These are phyloP conservation scores for Entomobrya multifasciata DNA, from an alignment of 2,888 invertebrate genomes.

Conservation along the genomic window DNA sequence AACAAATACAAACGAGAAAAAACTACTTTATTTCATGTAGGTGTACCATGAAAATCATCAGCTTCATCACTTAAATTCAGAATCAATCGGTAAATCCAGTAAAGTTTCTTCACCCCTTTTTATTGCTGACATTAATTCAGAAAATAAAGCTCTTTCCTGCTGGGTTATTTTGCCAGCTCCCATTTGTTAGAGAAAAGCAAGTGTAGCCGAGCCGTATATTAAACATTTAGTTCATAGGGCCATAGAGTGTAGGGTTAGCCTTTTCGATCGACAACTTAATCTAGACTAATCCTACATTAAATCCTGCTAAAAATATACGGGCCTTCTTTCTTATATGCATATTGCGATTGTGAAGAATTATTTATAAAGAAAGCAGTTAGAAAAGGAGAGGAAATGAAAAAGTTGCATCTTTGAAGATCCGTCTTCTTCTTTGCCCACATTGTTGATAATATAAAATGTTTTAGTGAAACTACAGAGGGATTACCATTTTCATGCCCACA, in stretches of 20 bases:
- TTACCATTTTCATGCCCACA: slow-evolving; percentile 39
- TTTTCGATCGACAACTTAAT: slow-evolving; percentile 64
- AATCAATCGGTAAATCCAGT: slow-evolving; percentile 59
- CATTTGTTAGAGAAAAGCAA: too few relatives aligned
- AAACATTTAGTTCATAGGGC: slow-evolving; percentile 11
- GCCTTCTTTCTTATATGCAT: neutral
- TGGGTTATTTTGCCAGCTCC: neutral
- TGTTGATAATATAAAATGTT: too few relatives aligned
- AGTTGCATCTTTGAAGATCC: slow-evolving; percentile 28
- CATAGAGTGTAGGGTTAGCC: neutral
- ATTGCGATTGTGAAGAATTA: neutral
- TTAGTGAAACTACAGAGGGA: slow-evolving; percentile 23
- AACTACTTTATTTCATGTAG: too few relatives aligned
- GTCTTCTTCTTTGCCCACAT: neutral
- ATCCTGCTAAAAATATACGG: slow-evolving; percentile 61
- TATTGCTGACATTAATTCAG: slow-evolving; percentile 58
- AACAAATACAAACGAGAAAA: too few relatives aligned
- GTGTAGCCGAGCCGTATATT: neutral
- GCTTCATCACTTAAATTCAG: slow-evolving; percentile 5
- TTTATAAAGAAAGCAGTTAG: neutral
- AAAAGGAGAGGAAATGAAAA: neutral
- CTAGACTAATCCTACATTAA: slow-evolving; percentile 65
- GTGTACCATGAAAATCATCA: neutral
- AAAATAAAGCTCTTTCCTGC: slow-evolving; percentile 23
- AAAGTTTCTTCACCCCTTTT: slow-evolving; percentile 65